Evolutionary conservation across 1,140 invertebrate genomes (phyloP).

Genomic region (Zaprionus kolodkinae): DNA sequence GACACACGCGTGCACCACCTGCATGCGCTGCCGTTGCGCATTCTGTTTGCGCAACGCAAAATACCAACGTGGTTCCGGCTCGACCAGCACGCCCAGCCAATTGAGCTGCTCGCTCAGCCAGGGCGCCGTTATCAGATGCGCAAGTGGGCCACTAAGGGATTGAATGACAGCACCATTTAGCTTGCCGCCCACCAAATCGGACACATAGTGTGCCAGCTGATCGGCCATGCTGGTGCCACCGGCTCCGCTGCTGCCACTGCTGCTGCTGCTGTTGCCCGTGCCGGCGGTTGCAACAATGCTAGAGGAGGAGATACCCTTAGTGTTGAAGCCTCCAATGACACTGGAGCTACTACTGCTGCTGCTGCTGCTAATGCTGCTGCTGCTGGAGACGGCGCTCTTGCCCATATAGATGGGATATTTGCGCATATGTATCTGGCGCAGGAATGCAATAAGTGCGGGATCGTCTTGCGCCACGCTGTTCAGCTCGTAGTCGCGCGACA

Average conservation of each 20-base stretch:
- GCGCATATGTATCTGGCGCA: slow-evolving; percentile 87
- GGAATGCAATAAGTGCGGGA: slow-evolving; percentile 89
- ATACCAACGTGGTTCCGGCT: slow-evolving; percentile 90
- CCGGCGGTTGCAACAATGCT: slow-evolving; percentile 34
- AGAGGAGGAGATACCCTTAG: neutral
- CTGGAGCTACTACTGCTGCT: slow-evolving; percentile 30
- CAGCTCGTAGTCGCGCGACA: slow-evolving; percentile 90
- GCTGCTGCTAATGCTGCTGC: slow-evolving; percentile 50
- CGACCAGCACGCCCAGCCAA: slow-evolving; percentile 90
- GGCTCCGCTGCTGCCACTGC: slow-evolving; percentile 3
- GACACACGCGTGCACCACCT: slow-evolving; percentile 89
- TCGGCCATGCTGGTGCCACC: slow-evolving; percentile 60
- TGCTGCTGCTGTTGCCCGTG: slow-evolving; percentile 34
- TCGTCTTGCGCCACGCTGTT: slow-evolving; percentile 89
- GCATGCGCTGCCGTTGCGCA: slow-evolving; percentile 85
- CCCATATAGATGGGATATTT: slow-evolving; percentile 84
- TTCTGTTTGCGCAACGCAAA: slow-evolving; percentile 86
- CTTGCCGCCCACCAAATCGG: slow-evolving; percentile 84
- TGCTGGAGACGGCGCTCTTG: slow-evolving; percentile 51
- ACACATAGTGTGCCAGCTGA: slow-evolving; percentile 85
- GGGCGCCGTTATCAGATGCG: slow-evolving; percentile 81
- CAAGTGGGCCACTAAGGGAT: slow-evolving; percentile 85
- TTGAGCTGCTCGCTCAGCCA: slow-evolving; percentile 89
- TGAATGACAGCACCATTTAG: slow-evolving; percentile 85
- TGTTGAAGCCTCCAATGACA: neutral